Conservation (phyloP, 2,888 invertebrate genomes). For the Sinotaia quadrata region DNA sequence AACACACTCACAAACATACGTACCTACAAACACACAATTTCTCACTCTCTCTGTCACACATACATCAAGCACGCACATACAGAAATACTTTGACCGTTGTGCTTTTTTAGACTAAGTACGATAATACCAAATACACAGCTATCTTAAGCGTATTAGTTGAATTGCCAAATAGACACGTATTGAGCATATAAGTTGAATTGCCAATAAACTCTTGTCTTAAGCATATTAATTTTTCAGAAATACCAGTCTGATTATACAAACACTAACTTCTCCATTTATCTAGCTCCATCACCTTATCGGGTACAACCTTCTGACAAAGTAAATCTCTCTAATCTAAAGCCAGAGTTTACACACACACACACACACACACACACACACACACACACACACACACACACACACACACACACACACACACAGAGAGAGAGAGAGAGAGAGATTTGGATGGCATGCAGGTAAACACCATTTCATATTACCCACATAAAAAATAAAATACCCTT, state of each 20-base stretch:
- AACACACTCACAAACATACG: slow-evolving; percentile 4
- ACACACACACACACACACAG: background rate
- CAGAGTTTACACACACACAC: background rate
- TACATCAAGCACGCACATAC: background rate
- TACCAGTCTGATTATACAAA: too few relatives aligned
- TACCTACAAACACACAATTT: slow-evolving; percentile 1
- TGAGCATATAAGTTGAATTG: too few relatives aligned
- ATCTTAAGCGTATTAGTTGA: too few relatives aligned
- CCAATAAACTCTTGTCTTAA: too few relatives aligned
- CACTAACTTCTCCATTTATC: too few relatives aligned
- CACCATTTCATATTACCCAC: background rate
- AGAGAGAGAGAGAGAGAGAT: background rate
- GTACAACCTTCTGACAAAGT: too few relatives aligned
- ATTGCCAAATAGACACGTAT: too few relatives aligned
- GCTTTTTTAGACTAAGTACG: too few relatives aligned
- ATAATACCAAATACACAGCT: too few relatives aligned
- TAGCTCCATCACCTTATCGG: too few relatives aligned
- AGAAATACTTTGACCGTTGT: background rate
- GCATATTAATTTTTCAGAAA: too few relatives aligned
- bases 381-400: slow-evolving; percentile 13
- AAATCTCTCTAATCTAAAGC: too few relatives aligned
- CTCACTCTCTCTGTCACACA: slow-evolving; percentile 11
- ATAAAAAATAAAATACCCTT: background rate
- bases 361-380: slow-evolving; percentile 10
- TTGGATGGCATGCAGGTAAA: background rate